Evolutionary conservation across 2,797 vertebrate genomes (phyloP).

Genomic region (Meriones psammophilus): DNA sequence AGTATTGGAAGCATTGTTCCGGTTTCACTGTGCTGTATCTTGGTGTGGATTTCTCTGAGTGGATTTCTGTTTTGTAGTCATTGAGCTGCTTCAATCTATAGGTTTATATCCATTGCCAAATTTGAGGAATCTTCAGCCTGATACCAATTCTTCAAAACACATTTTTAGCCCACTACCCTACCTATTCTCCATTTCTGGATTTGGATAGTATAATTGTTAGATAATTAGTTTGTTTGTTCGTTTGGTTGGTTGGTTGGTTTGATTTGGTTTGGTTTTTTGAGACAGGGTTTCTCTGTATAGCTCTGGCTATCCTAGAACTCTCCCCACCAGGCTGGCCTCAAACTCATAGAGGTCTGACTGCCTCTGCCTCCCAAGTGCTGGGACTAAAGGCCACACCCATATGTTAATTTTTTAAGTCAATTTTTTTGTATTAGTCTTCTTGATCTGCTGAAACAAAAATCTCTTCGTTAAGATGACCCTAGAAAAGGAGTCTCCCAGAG

Average conservation of each 20-base stretch:
- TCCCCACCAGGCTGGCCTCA: too few relatives aligned
- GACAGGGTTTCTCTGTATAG: too few relatives aligned
- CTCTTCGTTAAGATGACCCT: not conserved
- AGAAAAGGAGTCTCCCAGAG: not conserved
- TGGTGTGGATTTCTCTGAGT: not conserved
- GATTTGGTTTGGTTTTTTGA: too few relatives aligned
- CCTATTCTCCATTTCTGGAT: not conserved
- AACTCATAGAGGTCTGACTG: too few relatives aligned
- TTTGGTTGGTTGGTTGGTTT: too few relatives aligned
- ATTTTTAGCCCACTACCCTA: not conserved
- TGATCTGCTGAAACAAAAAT: constrained; percentile 38
- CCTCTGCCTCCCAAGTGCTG: too few relatives aligned
- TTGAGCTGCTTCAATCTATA: constrained; percentile 10
- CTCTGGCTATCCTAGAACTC: too few relatives aligned
- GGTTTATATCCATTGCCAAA: not conserved
- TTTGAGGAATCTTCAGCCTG: constrained; percentile 18
- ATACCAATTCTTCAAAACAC: constrained; percentile 35
- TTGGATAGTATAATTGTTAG: not conserved
- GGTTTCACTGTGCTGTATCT: not conserved
- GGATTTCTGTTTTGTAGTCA: not conserved
- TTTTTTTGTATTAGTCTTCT: not conserved
- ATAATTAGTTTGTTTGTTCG: too few relatives aligned
- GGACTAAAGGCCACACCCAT: too few relatives aligned
- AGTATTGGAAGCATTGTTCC: not conserved
- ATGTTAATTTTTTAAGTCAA: too few relatives aligned